phyloP scores from a whole-genome alignment of 2,113 vertebrate species.

The Sphaerodactylus townsendi region DNA sequence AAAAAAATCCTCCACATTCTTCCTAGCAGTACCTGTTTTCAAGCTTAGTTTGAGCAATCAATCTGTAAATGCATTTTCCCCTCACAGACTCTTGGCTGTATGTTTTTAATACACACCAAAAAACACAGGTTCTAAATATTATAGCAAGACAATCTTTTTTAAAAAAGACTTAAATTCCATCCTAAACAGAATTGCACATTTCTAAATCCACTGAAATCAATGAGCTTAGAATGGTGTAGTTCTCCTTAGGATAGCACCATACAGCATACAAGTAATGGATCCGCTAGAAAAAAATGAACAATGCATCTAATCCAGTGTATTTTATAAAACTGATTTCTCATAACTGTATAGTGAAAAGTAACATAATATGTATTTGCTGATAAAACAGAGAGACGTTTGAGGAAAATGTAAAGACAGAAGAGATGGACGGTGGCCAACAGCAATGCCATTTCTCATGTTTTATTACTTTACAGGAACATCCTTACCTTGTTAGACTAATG shows the following conservation, averaged over 20 bases:
- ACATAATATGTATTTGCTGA: neutral
- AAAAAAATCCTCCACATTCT: neutral
- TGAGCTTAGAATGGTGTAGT: no score
- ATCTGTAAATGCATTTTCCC: neutral
- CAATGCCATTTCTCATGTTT: neutral
- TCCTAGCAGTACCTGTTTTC: neutral
- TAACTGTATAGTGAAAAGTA: neutral
- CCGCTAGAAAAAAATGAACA: neutral
- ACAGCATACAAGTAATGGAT: neutral
- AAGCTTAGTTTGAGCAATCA: neutral
- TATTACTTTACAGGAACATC: neutral
- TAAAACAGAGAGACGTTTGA: neutral
- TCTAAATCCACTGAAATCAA: no score
- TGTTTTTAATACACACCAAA: neutral
- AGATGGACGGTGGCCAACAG: neutral
- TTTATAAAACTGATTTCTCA: constrained; percentile 19
- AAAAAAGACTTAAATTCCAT: no score
- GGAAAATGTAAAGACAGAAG: constrained; percentile 18
- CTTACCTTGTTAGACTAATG: constrained; percentile 15
- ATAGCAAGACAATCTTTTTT: no score
- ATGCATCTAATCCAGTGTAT: constrained; percentile 24
- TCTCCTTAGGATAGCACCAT: neutral
- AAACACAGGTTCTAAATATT: neutral
- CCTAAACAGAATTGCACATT: no score
- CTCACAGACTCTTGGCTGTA: constrained; percentile 42